Evolutionary conservation across 2,888 invertebrate species (phyloP).

Genomic region (Anodontia alba): DNA sequence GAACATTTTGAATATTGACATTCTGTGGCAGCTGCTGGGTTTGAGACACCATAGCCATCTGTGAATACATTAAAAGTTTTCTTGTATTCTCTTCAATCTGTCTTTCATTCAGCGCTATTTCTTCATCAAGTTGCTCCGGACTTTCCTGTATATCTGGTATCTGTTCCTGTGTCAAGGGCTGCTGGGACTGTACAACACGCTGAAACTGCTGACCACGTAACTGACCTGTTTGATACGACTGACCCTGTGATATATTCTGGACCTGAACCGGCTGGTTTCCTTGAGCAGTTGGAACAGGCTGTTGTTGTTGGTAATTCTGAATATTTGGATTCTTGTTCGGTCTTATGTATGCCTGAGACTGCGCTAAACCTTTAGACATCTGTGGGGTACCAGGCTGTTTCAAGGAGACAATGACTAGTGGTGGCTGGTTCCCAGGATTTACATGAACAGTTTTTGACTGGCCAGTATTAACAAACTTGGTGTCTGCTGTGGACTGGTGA

Average conservation of each 20-base stretch:
- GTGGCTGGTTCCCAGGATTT: neutral
- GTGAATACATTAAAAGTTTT: conserved; percentile 2
- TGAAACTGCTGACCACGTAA: neutral
- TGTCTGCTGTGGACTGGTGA: neutral
- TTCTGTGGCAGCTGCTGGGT: neutral
- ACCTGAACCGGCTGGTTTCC: neutral
- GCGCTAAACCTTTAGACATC: neutral
- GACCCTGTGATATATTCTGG: conserved; percentile 1
- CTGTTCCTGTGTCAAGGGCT: neutral
- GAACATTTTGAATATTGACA: neutral
- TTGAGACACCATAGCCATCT: neutral
- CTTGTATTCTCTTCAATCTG: conserved; percentile 23
- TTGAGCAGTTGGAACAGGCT: neutral
- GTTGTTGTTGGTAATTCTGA: neutral
- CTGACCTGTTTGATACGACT: neutral
- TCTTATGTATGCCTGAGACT: neutral
- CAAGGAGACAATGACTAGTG: conserved; percentile 7
- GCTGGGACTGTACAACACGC: neutral
- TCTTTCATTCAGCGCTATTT: neutral
- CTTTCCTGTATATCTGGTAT: neutral
- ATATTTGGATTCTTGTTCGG: neutral
- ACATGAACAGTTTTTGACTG: neutral
- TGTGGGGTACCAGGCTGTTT: neutral
- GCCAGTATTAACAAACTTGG: neutral
- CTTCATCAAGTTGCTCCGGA: conserved; percentile 3